phyloP scores from a whole-genome alignment of 2,888 invertebrate genomes.

The Drosophila mayaguana region DNA sequence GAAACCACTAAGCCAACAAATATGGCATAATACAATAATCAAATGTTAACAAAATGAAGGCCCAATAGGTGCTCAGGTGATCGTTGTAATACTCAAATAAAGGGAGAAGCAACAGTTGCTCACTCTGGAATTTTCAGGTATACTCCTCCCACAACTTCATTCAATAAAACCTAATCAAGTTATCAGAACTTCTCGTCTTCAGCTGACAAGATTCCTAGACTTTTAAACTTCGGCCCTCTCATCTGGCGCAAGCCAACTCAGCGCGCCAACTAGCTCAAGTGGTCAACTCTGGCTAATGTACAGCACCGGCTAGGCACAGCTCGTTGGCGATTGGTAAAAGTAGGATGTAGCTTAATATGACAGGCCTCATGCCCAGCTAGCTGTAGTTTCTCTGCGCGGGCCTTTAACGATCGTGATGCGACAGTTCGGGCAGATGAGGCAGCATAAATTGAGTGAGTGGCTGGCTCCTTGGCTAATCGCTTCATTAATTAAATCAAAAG shows the following conservation, averaged over 20 bases:
- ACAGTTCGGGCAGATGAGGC: conserved; percentile 28
- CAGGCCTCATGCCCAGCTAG: not conserved
- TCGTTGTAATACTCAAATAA: too few relatives aligned
- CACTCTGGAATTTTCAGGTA: too few relatives aligned
- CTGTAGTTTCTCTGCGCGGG: not conserved
- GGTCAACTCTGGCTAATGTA: not conserved
- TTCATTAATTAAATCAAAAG: conserved; percentile 46
- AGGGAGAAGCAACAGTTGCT: too few relatives aligned
- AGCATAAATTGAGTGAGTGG: conserved; percentile 31
- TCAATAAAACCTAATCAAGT: not conserved
- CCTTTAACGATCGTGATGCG: conserved; percentile 6
- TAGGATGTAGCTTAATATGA: not conserved
- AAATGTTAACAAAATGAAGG: not conserved
- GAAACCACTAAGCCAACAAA: not conserved
- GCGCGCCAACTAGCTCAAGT: not conserved
- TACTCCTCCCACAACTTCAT: too few relatives aligned
- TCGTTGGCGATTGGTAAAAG: conserved; percentile 1
- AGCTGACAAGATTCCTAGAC: not conserved
- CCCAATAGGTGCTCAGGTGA: too few relatives aligned
- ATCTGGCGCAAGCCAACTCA: not conserved
- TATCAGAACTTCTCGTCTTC: too few relatives aligned
- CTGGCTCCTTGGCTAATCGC: conserved; percentile 38
- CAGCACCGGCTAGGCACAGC: not conserved
- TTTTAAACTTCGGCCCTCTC: not conserved
- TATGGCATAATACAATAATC: too few relatives aligned